A percentile compares a stretch with the other conserved stretches of the same genome.
These are phyloP conservation scores for Calycopis cecrops DNA, from an alignment of 1,140 invertebrate genomes.

Conservation along the genomic window DNA sequence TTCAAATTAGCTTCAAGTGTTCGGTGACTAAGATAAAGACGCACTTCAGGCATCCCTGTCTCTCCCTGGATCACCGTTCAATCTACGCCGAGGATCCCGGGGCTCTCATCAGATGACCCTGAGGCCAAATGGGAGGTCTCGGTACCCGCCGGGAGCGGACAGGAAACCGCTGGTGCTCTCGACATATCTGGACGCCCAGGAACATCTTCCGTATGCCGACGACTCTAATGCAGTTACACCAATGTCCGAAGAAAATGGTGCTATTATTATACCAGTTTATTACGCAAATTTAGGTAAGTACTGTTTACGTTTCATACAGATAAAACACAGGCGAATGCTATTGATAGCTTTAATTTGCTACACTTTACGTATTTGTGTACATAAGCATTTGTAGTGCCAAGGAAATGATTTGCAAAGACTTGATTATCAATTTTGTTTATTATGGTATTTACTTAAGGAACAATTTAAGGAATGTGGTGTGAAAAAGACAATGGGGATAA, in stretches of 20 bases:
- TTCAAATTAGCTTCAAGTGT: conserved; percentile 19
- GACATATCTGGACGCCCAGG: conserved; percentile 95
- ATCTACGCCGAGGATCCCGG: conserved; percentile 89
- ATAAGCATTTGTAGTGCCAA: too few species aligned
- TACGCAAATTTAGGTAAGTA: conserved; percentile 83
- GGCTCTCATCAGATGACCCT: conserved; percentile 94
- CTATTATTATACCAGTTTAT: conserved; percentile 93
- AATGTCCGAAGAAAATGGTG: conserved; percentile 97
- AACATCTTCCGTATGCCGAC: conserved; percentile 97
- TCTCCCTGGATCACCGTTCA: conserved; percentile 97
- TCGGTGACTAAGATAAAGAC: conserved; percentile 7
- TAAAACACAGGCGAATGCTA: too few species aligned
- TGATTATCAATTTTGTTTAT: too few species aligned
- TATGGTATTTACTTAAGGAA: too few species aligned
- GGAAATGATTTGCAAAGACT: too few species aligned
- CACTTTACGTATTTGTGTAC: too few species aligned
- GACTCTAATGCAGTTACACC: conserved; percentile 98
- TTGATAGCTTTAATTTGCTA: too few species aligned
- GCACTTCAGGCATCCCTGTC: conserved; percentile 91
- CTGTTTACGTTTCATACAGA: too few species aligned
- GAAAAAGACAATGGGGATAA: too few species aligned
- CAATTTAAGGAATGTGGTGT: too few species aligned
- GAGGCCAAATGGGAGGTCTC: conserved; percentile 82
- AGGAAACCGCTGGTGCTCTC: conserved; percentile 95
- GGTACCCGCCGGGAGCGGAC: conserved; percentile 85